Evolutionary conservation across 2,888 invertebrate genomes (phyloP), one percentile per base, ranked within the genome.

Genomic region (Dicycla oo): DNA sequence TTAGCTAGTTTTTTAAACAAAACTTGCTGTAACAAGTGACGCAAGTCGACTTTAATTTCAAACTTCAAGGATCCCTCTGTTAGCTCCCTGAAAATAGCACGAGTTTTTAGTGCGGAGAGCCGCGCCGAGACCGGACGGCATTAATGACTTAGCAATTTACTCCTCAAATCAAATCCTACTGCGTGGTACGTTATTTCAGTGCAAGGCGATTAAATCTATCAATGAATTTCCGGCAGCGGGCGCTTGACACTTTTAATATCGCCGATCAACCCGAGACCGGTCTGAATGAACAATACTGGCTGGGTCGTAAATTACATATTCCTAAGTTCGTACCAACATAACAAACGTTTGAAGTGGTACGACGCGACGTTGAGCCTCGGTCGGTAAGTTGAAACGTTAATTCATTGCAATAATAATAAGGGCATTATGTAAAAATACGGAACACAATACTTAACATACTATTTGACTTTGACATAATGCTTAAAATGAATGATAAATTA

Each of bases 181-280:
- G 89, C 91, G 89, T 87, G 85, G 86, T 87, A 87, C 89, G 92
- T 91, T 94, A 95, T 95, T 95, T 95, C 92, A 93, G 94, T 91
- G 88, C 90, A 86, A 86, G 86, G 91, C 94, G 93, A 93, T 95
- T 94, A 95, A 95, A 94, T 94, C 95, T 95, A 95, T 95, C 95
- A 95, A 95, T 95, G 95, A 95, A 93, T 95, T 95, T 95, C 95
- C 95, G 95, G 95, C 94, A 94, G 89, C 88, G 87, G 86, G 86
- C 84, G 92, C 92, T 93, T 95, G 95, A 95, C 95, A 95, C 93
- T 94, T 94, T 94, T 94, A 94, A 94, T 94, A 94, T 94, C 94
- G 94, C 91, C 94, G 94, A 94, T 94, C 94, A 94, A 94, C 92
- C 88, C 89, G 90, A 87, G 89, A 88, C 89, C 91, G 92, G 91